Conservation (phyloP, 2,888 invertebrate species). For the Pristionchus mayeri region DNA sequence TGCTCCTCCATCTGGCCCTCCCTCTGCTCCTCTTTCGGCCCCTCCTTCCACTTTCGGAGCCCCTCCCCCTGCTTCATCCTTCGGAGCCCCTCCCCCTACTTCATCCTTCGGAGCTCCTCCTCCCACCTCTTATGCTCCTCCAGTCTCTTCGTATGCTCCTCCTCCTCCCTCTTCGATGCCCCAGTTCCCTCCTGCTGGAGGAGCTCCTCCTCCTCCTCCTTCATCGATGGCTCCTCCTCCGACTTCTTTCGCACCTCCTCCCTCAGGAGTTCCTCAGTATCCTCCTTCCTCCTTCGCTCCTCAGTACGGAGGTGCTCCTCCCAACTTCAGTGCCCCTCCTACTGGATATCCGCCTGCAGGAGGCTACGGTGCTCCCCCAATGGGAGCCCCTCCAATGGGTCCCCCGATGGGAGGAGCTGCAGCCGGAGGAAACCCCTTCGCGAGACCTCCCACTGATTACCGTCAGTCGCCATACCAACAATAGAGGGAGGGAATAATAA, state of each 20-base stretch:
- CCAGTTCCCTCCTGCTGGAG: background rate
- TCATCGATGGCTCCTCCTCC: slow-evolving; percentile 50
- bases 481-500: slow-evolving; percentile 22
- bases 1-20: slow-evolving; percentile 51
- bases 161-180: slow-evolving; percentile 48
- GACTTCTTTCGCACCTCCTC: slow-evolving; percentile 49
- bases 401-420: slow-evolving; percentile 53
- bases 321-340: slow-evolving; percentile 30
- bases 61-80: slow-evolving; percentile 42
- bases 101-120: slow-evolving; percentile 46
- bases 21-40: slow-evolving; percentile 39
- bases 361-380: slow-evolving; percentile 54
- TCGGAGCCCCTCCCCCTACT: background rate
- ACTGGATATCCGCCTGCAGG: slow-evolving; percentile 47
- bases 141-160: slow-evolving; percentile 1
- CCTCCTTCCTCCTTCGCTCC: slow-evolving; percentile 51
- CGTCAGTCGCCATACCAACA: slow-evolving; percentile 65
- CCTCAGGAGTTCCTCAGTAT: slow-evolving; percentile 46
- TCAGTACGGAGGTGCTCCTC: slow-evolving; percentile 43
- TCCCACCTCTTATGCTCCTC: slow-evolving; percentile 19
- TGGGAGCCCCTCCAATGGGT: slow-evolving; percentile 51
- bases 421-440: slow-evolving; percentile 60
- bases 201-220: slow-evolving; percentile 44
- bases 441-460: slow-evolving; percentile 58
- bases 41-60: slow-evolving; percentile 44